Evolutionary conservation across 2,113 vertebrate species (phyloP).

Genomic region (Halcyon senegalensis): DNA sequence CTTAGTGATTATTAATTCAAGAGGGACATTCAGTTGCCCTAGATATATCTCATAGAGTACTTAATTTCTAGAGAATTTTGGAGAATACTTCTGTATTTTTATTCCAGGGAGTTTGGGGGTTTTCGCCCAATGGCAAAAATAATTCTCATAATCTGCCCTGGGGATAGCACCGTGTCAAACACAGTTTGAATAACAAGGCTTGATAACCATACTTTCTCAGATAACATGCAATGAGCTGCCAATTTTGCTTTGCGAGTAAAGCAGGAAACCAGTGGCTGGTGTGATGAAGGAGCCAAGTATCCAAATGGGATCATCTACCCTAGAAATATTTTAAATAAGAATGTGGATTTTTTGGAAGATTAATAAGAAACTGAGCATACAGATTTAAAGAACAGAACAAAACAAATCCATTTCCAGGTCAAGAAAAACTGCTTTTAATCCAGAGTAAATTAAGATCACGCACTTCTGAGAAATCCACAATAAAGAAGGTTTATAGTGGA

Average conservation of each 20-base stretch:
- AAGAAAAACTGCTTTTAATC: neutral
- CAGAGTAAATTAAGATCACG: slow-evolving; percentile 20
- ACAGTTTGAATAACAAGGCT: slow-evolving; percentile 7
- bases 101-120: neutral
- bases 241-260: neutral
- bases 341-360: neutral
- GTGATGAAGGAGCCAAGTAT: neutral
- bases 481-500: slow-evolving; percentile 60
- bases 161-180: neutral
- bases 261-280: neutral
- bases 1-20: slow-evolving; percentile 17
- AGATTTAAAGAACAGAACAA: slow-evolving; percentile 7
- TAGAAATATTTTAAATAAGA: neutral
- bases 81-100: neutral
- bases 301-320: neutral
- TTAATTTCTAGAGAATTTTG: neutral
- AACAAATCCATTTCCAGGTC: neutral
- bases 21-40: neutral
- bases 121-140: neutral
- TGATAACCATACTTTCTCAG: slow-evolving; percentile 27
- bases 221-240: neutral
- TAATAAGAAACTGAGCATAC: neutral
- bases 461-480: neutral
- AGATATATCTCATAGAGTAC: neutral
- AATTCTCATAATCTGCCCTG: neutral